A percentile compares a stretch with the other conserved stretches of the same genome.
Conservation (phyloP, 1,140 invertebrate species). For the Drosophila ficusphila region DNA sequence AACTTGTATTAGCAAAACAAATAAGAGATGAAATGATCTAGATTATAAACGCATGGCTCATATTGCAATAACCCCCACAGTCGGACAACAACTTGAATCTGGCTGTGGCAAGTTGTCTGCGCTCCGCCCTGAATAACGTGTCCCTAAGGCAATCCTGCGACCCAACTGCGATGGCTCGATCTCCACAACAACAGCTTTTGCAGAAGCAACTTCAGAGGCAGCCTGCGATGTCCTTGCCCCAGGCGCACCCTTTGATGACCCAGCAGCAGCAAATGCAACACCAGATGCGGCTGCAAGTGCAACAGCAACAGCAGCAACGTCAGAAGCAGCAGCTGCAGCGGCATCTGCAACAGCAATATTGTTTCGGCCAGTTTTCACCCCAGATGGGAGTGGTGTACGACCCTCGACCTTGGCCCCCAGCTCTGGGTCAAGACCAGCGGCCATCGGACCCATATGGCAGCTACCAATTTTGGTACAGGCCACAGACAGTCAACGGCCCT, state of each 20-base stretch:
- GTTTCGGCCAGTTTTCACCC: neutral
- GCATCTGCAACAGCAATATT: neutral
- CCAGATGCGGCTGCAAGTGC: too few species aligned
- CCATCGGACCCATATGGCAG: neutral
- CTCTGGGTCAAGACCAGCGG: neutral
- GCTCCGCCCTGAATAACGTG: neutral
- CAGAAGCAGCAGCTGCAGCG: neutral
- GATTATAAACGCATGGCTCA: too few species aligned
- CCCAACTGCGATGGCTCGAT: neutral
- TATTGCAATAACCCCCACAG: neutral
- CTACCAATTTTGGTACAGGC: constrained; percentile 15
- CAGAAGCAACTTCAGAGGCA: neutral
- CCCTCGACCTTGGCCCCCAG: neutral
- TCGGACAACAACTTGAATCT: neutral
- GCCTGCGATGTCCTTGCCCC: neutral
- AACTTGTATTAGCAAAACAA: too few species aligned
- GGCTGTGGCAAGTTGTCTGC: neutral
- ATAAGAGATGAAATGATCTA: too few species aligned
- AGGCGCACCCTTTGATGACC: neutral
- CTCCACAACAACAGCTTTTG: neutral
- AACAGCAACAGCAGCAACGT: too few species aligned
- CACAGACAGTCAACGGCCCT: neutral
- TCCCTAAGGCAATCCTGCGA: neutral
- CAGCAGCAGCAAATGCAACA: neutral
- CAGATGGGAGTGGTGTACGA: neutral